Percentiles rank a stretch among this genome's conserved stretches.
These are phyloP conservation scores for Dryas iulia DNA, from an alignment of 1,140 invertebrate species.

Conservation along the genomic window DNA sequence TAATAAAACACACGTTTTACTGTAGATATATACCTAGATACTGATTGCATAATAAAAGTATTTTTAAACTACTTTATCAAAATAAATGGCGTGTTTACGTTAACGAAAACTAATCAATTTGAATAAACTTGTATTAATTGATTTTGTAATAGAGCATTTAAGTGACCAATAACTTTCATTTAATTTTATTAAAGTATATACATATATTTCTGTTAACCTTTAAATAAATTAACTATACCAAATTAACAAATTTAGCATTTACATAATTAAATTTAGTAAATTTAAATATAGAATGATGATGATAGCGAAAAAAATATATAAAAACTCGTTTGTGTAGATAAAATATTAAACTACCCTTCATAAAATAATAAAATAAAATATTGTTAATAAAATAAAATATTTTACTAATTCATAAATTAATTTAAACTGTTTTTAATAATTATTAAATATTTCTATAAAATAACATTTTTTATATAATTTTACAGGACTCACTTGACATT, in stretches of 20 bases:
- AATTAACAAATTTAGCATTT: too few species aligned
- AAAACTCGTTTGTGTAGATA: background rate
- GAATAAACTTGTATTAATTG: slow-evolving; percentile 1
- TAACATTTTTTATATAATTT: background rate
- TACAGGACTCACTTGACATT: slow-evolving; percentile 71
- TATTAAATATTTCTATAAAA: background rate
- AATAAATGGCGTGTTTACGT: background rate
- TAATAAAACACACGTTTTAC: background rate
- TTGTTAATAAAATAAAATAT: background rate
- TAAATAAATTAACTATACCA: background rate
- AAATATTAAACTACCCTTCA: background rate
- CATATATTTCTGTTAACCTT: background rate
- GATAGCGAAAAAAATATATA: too few species aligned
- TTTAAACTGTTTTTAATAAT: background rate
- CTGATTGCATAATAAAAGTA: background rate
- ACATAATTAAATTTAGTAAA: too few species aligned
- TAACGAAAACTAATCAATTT: background rate
- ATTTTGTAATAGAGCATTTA: background rate
- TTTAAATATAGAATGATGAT: too few species aligned
- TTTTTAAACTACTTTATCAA: background rate
- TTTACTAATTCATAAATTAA: background rate
- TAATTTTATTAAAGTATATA: background rate
- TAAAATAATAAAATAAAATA: background rate
- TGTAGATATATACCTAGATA: background rate
- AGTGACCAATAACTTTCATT: background rate